Conservation (phyloP, 2,113 vertebrate species). For the Cryptoleucopteryx plumbea region DNA sequence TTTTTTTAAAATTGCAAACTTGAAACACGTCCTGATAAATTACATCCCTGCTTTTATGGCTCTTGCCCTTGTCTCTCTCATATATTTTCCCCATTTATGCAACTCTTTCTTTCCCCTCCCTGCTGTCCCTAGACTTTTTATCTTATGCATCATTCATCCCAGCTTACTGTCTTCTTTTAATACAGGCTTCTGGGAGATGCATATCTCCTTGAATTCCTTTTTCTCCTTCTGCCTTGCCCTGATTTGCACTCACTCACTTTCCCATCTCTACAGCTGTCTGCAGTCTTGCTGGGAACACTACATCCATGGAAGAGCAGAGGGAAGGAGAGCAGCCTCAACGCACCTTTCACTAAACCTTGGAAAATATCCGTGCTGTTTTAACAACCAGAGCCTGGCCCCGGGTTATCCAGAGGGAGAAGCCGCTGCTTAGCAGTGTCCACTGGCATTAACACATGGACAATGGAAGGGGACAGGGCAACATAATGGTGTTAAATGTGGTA, state of each 20-base stretch:
- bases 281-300: neutral
- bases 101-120: neutral
- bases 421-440: neutral
- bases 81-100: neutral
- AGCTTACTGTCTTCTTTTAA: neutral
- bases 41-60: neutral
- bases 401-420: neutral
- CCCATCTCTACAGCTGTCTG: neutral
- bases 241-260: neutral
- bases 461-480: neutral
- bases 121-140: neutral
- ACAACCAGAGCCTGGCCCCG: neutral
- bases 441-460: accelerated
- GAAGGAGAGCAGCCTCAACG: neutral
- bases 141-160: constrained; percentile 34
- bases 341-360: neutral
- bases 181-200: neutral
- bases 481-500: accelerated
- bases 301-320: neutral
- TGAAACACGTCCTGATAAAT: neutral
- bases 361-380: accelerated
- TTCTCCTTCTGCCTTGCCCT: neutral
- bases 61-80: neutral
- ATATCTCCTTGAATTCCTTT: neutral
- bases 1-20: neutral